Evolutionary conservation across 2,797 vertebrate species (phyloP), one percentile per base, ranked within the genome.

Genomic region (Parotocinclus haroldoi): DNA sequence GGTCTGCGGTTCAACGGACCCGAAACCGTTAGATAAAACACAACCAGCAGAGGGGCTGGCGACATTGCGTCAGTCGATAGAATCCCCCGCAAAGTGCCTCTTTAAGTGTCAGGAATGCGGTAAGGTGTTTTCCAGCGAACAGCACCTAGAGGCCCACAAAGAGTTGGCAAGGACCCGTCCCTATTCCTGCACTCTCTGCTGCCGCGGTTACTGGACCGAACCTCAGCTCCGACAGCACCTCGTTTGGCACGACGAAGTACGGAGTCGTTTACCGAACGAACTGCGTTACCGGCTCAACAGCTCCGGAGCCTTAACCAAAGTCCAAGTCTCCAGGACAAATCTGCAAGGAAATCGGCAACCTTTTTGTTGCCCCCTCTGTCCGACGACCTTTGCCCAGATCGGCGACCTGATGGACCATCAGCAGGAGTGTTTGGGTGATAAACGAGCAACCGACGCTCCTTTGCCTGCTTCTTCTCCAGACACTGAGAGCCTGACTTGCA

Each of bases 51-150:
- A 86, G 36, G 71, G 70, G 39, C 72, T 63, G 1, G 18, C 71
- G 0, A 60, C 73, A 1, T 53, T 54, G 0, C 62, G 56, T 63
- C 73, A 46, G 27, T 66, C 77, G 11, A 63, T 61, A 0, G 87
- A 88, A 16, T 78, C 72, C 1, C 37, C 79, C 1, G 65, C 72
- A 3, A 90, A 87, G 81, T 91, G 67, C 72, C 78, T 91, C 61
- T 92, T 85, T 56, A 91, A 90, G 75, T 92, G 91, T 50, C 79
- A 82, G 4, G 90, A 89, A 67, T 92, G 91, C 66, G 91, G 89
- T 1, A 91, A 91, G 81, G 88, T 86, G 0, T 92, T 92, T 75
- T 86, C 84, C 39, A 89, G 83, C 0, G 83, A 87, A 66, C 85
- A 83, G 14, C 86, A 88, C 6, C 45, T 92, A 14, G 79, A 59